Base-by-base conservation (phyloP, 1,140 invertebrate species). In the Hylaeus anthracinus region DNA sequence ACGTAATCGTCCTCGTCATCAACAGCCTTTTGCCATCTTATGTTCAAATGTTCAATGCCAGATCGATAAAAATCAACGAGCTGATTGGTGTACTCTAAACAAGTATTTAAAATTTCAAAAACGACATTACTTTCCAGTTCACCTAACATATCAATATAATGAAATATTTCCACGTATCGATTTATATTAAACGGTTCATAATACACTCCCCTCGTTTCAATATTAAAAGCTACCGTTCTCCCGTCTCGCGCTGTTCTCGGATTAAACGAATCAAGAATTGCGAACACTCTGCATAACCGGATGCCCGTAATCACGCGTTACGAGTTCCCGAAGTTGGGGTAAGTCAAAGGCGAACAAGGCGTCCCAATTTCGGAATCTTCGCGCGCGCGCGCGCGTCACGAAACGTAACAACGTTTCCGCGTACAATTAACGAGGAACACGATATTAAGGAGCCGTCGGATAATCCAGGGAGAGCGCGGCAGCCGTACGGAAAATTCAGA, bases 391-490 rank as follows among this genome's bases (percentile, higher is more conserved):
- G 10, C 3, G 37, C 37, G 10, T 63, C 10, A 41, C 61, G 41
- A 64, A 10, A 9, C n/a, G 10, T 1, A 56, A 66, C 37, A 43
- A 26, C 10, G 14, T n/a, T 15, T 14, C 1, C 2, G 26, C 26
- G 37, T 9, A 15, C 15, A 14, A 37, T 66, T 43, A 66, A 45
- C n/a, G 41, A 60, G 5, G 10, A 60, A 77, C 74, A 51, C 26
- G 14, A 60, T 51, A 41, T 71, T 71, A 77, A 26, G 58, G 43
- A 53, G 43, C 67, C 39, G 51, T 48, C 63, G 37, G 41, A 64
- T 12, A 37, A 15, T 0, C 8, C 8, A 41, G 26, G 67, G 63
- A 51, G 48, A 8, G 3, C 5, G 51, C 2, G 51, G 9, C 45
- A 41, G 41, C 14, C 12, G 5, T 0, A 8, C 12, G 14, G 14